phyloP scores from a whole-genome alignment of 2,888 invertebrate species.

The Frankliniella intonsa region DNA sequence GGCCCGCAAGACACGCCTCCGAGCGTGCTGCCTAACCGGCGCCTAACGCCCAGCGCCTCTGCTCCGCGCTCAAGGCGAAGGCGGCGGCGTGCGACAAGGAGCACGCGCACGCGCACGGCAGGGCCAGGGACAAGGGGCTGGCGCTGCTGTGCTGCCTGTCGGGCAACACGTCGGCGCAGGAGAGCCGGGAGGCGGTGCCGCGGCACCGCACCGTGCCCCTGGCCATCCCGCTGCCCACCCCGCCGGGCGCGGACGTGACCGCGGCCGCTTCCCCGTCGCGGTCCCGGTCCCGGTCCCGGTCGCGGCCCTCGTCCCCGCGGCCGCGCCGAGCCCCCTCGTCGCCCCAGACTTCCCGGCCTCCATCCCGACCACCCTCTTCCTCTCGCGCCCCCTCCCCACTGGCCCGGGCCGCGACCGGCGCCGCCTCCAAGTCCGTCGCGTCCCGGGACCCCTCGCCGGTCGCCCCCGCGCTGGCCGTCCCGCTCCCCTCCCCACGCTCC shows the following conservation, averaged over 20 bases:
- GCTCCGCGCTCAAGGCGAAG: not conserved
- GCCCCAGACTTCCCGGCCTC: not conserved
- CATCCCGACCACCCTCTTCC: not conserved
- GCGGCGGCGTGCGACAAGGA: not conserved
- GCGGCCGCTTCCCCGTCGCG: not conserved
- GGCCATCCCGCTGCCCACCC: not conserved
- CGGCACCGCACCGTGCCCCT: not conserved
- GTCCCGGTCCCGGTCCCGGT: not conserved
- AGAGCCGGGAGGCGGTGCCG: not conserved
- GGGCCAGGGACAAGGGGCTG: not conserved
- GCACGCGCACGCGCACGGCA: not conserved
- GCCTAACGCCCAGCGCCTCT: not conserved
- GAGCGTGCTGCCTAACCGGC: not conserved
- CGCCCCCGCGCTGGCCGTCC: not conserved
- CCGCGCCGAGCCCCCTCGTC: not conserved
- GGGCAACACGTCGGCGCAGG: slow-evolving; percentile 1
- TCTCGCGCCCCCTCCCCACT: not conserved
- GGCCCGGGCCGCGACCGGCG: not conserved
- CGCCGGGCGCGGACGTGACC: not conserved
- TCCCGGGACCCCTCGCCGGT: not conserved
- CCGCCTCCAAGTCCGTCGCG: not conserved
- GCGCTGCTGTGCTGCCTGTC: slow-evolving; percentile 7
- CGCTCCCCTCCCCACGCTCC: not conserved
- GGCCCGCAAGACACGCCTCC: not conserved
- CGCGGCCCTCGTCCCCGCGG: not conserved